These are phyloP conservation scores for Phyllotreta striolata DNA, from an alignment of 2,888 invertebrate species.

Conservation along the genomic window DNA sequence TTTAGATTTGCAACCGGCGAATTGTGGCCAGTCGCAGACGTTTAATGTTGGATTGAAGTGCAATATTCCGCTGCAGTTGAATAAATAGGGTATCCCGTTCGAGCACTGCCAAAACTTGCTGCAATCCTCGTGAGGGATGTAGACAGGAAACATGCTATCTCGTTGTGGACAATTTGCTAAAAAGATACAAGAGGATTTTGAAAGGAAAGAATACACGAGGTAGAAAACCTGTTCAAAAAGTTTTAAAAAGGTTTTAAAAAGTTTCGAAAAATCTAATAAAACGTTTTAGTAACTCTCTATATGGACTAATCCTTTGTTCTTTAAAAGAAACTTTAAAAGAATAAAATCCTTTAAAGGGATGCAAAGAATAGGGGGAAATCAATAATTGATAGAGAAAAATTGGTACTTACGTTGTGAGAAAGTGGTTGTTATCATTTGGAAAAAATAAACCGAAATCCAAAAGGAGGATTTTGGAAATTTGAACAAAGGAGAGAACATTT, in stretches of 20 bases:
- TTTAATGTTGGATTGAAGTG: slow-evolving; percentile 27
- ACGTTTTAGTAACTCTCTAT: too few species aligned
- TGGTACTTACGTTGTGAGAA: not conserved
- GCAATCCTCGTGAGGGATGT: slow-evolving; percentile 25
- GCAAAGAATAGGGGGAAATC: too few species aligned
- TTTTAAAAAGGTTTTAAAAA: too few species aligned
- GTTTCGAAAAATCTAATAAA: too few species aligned
- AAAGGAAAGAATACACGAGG: not conserved
- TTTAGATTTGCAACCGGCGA: slow-evolving; percentile 17
- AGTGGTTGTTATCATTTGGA: not conserved
- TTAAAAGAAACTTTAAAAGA: too few species aligned
- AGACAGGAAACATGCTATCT: not conserved
- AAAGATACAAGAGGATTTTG: not conserved
- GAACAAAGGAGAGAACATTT: not conserved
- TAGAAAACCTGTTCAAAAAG: not conserved
- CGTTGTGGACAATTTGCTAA: slow-evolving; percentile 22
- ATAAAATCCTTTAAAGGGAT: too few species aligned
- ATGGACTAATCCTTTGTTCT: too few species aligned
- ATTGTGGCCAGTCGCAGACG: slow-evolving; percentile 27
- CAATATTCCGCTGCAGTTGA: slow-evolving; percentile 11
- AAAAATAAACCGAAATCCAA: slow-evolving; percentile 4
- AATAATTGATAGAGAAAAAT: too few species aligned
- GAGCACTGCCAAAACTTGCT: slow-evolving; percentile 34
- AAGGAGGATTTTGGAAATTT: not conserved
- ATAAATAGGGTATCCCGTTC: slow-evolving; percentile 22